These are phyloP conservation scores for Protobothrops flavoviridis DNA, from an alignment of 2,113 vertebrate genomes.

Conservation along the genomic window DNA sequence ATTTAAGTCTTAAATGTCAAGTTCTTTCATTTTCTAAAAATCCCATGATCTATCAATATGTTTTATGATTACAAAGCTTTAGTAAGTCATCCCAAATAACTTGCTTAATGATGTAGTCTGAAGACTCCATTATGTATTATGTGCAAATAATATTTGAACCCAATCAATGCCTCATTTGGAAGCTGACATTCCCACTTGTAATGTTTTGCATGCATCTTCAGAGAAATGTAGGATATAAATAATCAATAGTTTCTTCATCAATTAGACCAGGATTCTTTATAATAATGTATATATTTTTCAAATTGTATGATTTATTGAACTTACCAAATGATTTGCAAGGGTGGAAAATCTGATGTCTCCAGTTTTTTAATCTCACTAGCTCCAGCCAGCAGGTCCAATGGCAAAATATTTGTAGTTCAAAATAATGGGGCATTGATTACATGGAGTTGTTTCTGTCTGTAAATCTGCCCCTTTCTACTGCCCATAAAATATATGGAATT, in stretches of 20 bases:
- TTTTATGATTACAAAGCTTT: neutral
- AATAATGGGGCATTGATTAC: no score
- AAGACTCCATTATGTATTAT: neutral
- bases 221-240: neutral
- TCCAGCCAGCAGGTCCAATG: no score
- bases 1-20: neutral
- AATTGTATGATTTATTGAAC: neutral
- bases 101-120: neutral
- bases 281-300: neutral
- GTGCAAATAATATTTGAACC: no score
- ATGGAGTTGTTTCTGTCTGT: no score
- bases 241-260: neutral
- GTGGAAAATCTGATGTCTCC: no score
- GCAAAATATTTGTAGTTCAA: no score
- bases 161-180: no score
- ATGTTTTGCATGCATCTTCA: no score
- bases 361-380: no score
- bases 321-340: neutral
- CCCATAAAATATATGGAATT: neutral
- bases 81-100: neutral
- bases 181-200: no score
- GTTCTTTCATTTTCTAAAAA: neutral
- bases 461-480: neutral
- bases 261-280: neutral
- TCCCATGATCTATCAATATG: neutral